These are phyloP conservation scores for Scaptomyza flava DNA, from an alignment of 2,888 invertebrate species.

Conservation along the genomic window DNA sequence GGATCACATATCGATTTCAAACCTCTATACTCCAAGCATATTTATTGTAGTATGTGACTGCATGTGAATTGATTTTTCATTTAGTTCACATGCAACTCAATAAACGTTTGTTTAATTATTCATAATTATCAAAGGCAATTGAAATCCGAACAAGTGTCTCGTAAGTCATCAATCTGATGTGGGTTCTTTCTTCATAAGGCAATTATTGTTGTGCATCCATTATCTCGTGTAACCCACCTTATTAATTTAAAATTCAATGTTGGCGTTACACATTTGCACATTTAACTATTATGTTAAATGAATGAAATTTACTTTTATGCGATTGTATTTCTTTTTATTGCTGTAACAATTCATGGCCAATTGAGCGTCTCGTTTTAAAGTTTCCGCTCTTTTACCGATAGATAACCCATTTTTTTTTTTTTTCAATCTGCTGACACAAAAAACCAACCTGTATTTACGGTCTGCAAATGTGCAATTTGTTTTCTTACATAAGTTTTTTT, in stretches of 20 bases:
- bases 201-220: conserved; percentile 25
- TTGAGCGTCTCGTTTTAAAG: conserved; percentile 37
- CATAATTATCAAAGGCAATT: conserved; percentile 27
- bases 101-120: conserved; percentile 3
- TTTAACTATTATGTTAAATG: conserved; percentile 22
- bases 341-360: conserved; percentile 60
- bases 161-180: conserved; percentile 34
- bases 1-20: not conserved
- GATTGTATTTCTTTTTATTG: conserved; percentile 14
- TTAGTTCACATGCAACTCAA: conserved; percentile 14
- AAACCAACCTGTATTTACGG: conserved; percentile 55
- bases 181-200: conserved; percentile 35
- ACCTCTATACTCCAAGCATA: not conserved
- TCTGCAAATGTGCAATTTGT: conserved; percentile 47
- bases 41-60: not conserved
- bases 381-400: conserved; percentile 24
- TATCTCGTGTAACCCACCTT: conserved; percentile 23
- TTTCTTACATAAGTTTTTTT: conserved; percentile 58
- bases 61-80: conserved; percentile 7
- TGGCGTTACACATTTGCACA: conserved; percentile 59
- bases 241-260: conserved; percentile 34
- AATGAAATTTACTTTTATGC: conserved; percentile 24
- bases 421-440: conserved; percentile 7
- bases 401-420: not conserved
- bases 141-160: conserved; percentile 15